Percentiles rank a stretch among this genome's conserved stretches.
phyloP scores from a whole-genome alignment of 1,140 invertebrate species.

The Diorhabda carinulata region DNA sequence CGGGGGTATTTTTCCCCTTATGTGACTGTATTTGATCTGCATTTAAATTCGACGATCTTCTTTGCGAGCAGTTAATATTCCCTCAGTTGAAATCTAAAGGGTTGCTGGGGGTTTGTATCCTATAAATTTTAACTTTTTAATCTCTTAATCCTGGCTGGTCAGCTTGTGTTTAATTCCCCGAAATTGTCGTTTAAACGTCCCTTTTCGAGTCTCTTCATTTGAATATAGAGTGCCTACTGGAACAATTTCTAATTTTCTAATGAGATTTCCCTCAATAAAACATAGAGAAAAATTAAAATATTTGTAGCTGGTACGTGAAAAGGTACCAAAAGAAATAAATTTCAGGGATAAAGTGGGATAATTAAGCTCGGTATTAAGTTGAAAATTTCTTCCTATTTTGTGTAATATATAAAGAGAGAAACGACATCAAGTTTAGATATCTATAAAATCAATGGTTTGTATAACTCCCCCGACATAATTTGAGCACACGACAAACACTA shows the following conservation, averaged over 20 bases:
- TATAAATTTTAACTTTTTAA: constrained; percentile 3
- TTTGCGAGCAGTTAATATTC: neutral
- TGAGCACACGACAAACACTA: too few relatives aligned
- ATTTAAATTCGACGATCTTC: neutral
- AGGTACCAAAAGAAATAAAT: too few relatives aligned
- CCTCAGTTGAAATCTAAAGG: neutral
- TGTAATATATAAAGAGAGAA: too few relatives aligned
- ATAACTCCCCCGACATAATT: too few relatives aligned
- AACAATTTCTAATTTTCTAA: constrained; percentile 3
- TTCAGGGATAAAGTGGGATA: too few relatives aligned
- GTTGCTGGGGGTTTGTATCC: neutral
- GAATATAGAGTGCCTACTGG: neutral
- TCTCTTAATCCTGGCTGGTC: neutral
- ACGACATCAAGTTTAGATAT: too few relatives aligned
- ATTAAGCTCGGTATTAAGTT: too few relatives aligned
- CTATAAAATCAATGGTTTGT: too few relatives aligned
- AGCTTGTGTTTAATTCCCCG: constrained; percentile 1
- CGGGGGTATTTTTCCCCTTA: too few relatives aligned
- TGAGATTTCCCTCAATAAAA: neutral
- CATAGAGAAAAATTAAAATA: neutral
- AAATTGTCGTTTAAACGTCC: constrained; percentile 2
- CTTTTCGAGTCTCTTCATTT: constrained; percentile 2
- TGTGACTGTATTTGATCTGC: neutral
- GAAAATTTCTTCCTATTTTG: too few relatives aligned
- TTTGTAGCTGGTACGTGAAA: neutral